These are phyloP conservation scores for Anseranas semipalmata DNA, from an alignment of 2,113 vertebrate species.

Conservation along the genomic window DNA sequence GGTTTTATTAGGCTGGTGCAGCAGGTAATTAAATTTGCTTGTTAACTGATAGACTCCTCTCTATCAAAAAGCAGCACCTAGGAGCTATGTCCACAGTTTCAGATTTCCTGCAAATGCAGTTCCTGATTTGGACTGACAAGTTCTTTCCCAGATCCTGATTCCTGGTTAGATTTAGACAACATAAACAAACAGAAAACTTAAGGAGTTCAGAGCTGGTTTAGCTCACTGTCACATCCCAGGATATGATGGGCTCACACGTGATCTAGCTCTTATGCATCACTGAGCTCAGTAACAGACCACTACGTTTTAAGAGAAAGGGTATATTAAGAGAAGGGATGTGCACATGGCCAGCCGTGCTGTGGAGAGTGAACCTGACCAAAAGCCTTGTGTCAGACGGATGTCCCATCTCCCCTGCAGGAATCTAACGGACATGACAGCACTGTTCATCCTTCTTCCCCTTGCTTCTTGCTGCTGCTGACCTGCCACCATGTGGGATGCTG, in stretches of 20 bases:
- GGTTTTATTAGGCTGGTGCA: slow-evolving; percentile 10
- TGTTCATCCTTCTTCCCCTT: not conserved
- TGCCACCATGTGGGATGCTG: not conserved
- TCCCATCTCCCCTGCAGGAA: not conserved
- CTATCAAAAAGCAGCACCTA: not conserved
- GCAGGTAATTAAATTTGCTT: slow-evolving; percentile 14
- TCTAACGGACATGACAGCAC: not conserved
- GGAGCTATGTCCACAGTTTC: not conserved
- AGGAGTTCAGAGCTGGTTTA: not conserved
- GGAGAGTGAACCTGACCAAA: not conserved
- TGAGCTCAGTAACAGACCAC: not conserved
- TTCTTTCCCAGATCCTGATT: not conserved
- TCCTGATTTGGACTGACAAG: slow-evolving; percentile 12
- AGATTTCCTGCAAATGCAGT: not conserved
- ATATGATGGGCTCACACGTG: not conserved
- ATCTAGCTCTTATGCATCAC: not conserved
- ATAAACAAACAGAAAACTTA: not conserved
- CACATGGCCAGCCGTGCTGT: not conserved
- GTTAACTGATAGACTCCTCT: not conserved
- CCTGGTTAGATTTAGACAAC: not conserved
- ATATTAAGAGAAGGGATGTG: not conserved
- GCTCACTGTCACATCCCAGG: not conserved
- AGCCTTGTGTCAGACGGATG: accelerated
- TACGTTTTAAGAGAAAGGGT: not conserved
- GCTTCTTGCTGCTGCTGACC: not conserved